phyloP scores from a whole-genome alignment of 2,113 vertebrate genomes.

The Gasterosteus nipponicus region DNA sequence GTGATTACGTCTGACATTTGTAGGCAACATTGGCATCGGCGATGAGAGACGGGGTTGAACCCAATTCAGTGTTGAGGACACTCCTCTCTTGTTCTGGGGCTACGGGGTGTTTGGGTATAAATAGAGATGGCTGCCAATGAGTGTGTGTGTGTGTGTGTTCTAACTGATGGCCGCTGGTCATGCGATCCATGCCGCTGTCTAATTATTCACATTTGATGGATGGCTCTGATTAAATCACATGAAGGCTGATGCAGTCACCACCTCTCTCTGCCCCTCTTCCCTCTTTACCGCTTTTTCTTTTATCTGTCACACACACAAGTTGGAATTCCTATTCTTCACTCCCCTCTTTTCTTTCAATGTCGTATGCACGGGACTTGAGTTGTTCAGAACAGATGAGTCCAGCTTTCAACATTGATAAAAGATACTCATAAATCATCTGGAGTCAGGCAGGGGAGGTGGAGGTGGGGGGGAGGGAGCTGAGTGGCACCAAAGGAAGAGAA shows the following conservation, averaged over 20 bases:
- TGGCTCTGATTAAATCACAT: slow-evolving; percentile 75
- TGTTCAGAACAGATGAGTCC: slow-evolving; percentile 69
- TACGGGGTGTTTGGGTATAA: slow-evolving; percentile 15
- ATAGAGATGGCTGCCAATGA: slow-evolving; percentile 8
- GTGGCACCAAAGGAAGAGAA: slow-evolving; percentile 10
- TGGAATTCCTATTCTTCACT: slow-evolving; percentile 27
- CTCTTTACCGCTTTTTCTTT: background rate
- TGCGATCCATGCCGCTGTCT: slow-evolving; percentile 71
- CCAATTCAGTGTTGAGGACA: background rate
- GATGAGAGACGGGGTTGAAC: background rate
- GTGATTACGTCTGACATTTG: slow-evolving; percentile 23
- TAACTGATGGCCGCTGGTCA: slow-evolving; percentile 55
- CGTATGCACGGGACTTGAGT: slow-evolving; percentile 49
- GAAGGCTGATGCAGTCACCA: slow-evolving; percentile 52
- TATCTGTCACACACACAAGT: slow-evolving; percentile 10
- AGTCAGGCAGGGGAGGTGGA: slow-evolving; percentile 2
- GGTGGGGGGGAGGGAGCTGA: slow-evolving; percentile 8
- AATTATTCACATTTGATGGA: slow-evolving; percentile 78
- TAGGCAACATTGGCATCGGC: background rate
- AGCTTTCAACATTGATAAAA: slow-evolving; percentile 71
- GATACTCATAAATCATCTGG: slow-evolving; percentile 68
- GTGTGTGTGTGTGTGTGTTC: slow-evolving; percentile 25
- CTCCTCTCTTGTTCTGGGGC: background rate
- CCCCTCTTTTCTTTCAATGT: slow-evolving; percentile 24
- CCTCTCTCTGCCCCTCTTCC: slow-evolving; percentile 10